Base-by-base conservation (phyloP, 2,113 vertebrate genomes). In the Calcarius ornatus region DNA sequence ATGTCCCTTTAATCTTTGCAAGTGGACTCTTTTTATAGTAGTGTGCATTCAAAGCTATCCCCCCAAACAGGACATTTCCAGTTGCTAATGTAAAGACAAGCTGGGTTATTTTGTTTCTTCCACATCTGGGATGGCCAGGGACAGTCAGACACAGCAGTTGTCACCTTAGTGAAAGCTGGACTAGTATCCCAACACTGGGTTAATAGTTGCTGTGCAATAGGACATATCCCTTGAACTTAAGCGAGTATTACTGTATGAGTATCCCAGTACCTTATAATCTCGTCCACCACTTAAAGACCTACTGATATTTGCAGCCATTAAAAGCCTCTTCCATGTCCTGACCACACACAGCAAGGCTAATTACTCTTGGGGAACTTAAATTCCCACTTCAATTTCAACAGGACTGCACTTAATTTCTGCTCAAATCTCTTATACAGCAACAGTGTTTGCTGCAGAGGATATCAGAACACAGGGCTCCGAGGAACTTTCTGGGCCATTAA, bases 361-460 rank as follows among this genome's bases (percentile, higher is more conserved):
- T 97, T 96, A 96, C 92, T 92, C 92, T 78, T 0, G 30, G 64
- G 93, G 64, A 96, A 93, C 71, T 83, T 60, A 88, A 97, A 96
- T 92, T 96, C 94, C 94, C 95, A 88, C 92, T 95, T 88, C 92
- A 97, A 88, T 96, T 97, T 96, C 94, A 94, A 92, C 85, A 95
- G 64, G 64, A 93, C 95, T 95, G 90, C 56, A 61, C 72, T 86
- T 94, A 86, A 92, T 96, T 97, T 96, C 85, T 92, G 64, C 68
- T 93, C 79, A 78, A 90, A 88, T 92, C 65, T 96, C 76, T 86
- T 72, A 54, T 65, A 53, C 40, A 94, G 88, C 51, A 86, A 75
- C 12, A 91, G 56, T 57, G 43, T 68, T 96, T 86, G 88, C 88
- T 90, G 72, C 28, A 9, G 57, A 93, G 86, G 33, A 81, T 81